These are phyloP conservation scores for Drosophila merina DNA, from an alignment of 2,888 invertebrate species.

Conservation along the genomic window DNA sequence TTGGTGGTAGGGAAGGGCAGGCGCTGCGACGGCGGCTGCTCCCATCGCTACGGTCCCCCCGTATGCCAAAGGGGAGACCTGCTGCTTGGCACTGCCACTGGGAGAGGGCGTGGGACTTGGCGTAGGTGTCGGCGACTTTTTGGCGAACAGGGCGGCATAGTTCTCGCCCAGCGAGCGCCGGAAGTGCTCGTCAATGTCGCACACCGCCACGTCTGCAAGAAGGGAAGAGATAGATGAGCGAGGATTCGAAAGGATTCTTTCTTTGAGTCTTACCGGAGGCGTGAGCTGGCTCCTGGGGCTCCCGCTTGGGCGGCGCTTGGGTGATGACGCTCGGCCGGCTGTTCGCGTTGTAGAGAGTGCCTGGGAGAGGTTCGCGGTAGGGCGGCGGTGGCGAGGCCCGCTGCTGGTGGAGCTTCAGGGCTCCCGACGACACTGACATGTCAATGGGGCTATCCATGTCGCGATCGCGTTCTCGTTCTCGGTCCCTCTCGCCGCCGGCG, in stretches of 20 bases:
- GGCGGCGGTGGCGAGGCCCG: conserved; percentile 83
- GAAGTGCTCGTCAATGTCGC: conserved; percentile 98
- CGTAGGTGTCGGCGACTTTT: conserved; percentile 81
- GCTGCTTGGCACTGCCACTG: conserved; percentile 59
- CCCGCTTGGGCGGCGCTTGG: conserved; percentile 85
- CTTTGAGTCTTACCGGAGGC: conserved; percentile 68
- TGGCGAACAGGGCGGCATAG: conserved; percentile 89
- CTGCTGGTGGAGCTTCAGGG: conserved; percentile 65
- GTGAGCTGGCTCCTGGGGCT: conserved; percentile 66
- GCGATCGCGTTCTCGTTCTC: conserved; percentile 41
- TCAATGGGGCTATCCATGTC: conserved; percentile 83
- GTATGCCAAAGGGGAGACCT: conserved; percentile 67
- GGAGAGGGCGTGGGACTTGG: conserved; percentile 75
- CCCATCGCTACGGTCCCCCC: conserved; percentile 33
- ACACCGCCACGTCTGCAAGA: conserved; percentile 88
- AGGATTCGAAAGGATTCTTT: not conserved
- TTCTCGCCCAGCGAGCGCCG: conserved; percentile 94
- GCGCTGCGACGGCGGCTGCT: not conserved
- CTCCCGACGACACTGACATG: conserved; percentile 83
- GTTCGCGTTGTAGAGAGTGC: conserved; percentile 78
- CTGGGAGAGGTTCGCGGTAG: conserved; percentile 83
- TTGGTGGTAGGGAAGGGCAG: conserved; percentile 32
- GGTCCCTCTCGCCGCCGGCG: conserved; percentile 23
- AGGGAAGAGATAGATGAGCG: not conserved
- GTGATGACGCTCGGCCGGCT: conserved; percentile 88